Base-by-base conservation (phyloP, 92 coral and sea anemone genomes). In the Heliopora coerulea region DNA sequence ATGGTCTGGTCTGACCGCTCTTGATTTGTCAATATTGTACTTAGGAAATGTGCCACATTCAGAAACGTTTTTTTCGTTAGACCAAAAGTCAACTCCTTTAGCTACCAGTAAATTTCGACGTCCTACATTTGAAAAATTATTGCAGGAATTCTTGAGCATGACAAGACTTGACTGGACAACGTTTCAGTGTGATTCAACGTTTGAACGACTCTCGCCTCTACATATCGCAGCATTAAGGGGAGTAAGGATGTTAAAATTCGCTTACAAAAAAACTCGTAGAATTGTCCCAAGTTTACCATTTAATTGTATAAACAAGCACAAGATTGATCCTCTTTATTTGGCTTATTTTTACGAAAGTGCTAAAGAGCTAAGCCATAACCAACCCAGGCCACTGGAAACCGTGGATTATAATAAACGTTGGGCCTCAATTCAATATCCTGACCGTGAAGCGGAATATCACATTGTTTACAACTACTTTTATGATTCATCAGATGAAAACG, bases 151-250 rank as follows among this genome's bases (percentile, higher is more conserved):
- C 11, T 37, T 37, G 6, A 11, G 6, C 4, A 37, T 11, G 4
- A 11, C 4, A 37, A 37, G 11, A 11, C 11, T 4, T 11, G 42
- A 37, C 6, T 11, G 11, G 11, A 4, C 42, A 11, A 37, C 42
- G 42, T 20, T 49, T 3, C 19, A 28, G 39, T 75, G 80, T 32
- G 44, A 61, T 41, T 32, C 19, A 1, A 56, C 77, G 70, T 66
- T 40, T 3, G 65, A 62, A 24, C 46, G 52, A 2, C 13, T 41
- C 0, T 81, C 86, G 10, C 83, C 80, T 4, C 79, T 82, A 23
- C 89, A 85, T 30, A 59, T 86, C 8, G 96, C 96, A 28, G 91
- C 86, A 8, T 77, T 84, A 32, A 83, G 91, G 3, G 96, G 96
- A 49, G 68, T 86, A 59, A 58, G 74, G 19, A 61, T 50, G 49